These are phyloP conservation scores for Nemurella pictetii DNA, from an alignment of 2,888 invertebrate species.

Conservation along the genomic window DNA sequence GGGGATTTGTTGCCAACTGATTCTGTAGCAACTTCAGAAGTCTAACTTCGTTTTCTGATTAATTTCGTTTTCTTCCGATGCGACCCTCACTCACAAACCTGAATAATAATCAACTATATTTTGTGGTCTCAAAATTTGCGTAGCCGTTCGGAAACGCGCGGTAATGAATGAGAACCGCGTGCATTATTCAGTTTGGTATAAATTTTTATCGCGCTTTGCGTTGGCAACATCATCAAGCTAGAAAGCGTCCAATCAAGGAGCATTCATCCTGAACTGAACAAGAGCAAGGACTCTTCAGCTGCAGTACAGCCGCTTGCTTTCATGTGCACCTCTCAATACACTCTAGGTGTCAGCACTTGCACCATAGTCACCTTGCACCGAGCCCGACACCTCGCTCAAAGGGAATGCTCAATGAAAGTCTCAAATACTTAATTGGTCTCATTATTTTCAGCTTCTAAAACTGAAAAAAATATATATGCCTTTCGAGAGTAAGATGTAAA, in stretches of 20 bases:
- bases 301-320: not conserved
- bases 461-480: not conserved
- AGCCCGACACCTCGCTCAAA: slow-evolving; percentile 18
- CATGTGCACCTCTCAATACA: not conserved
- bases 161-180: not conserved
- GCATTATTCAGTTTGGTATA: not conserved
- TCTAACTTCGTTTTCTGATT: too few relatives aligned
- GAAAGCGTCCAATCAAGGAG: not conserved
- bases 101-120: not conserved
- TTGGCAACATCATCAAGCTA: not conserved
- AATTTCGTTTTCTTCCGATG: not conserved
- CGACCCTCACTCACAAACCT: not conserved
- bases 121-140: not conserved
- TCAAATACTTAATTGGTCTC: slow-evolving; percentile 27
- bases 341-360: not conserved
- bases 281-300: not conserved
- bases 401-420: slow-evolving; percentile 3
- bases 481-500: not conserved
- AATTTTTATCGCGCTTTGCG: not conserved
- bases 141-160: not conserved
- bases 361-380: not conserved
- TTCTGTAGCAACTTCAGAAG: not conserved
- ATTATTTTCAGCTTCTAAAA: slow-evolving; percentile 13
- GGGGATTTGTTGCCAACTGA: not conserved
- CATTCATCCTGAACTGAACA: not conserved